phyloP scores from a whole-genome alignment of 1,140 invertebrate genomes.

The Lepidurus arcticus region DNA sequence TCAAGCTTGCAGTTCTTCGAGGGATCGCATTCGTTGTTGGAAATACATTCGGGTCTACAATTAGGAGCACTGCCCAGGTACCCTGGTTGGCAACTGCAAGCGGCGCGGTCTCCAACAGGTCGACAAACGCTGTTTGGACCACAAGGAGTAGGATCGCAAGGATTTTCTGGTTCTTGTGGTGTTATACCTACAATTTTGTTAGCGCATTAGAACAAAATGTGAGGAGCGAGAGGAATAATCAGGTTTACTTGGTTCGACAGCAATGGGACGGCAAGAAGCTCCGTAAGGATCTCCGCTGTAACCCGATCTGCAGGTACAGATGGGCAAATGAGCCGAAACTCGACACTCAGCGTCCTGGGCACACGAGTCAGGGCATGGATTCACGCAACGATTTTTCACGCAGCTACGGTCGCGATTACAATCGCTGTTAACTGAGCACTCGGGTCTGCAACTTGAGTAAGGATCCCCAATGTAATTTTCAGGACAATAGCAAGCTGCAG shows the following conservation, averaged over 20 bases:
- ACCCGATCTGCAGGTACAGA: constrained; percentile 59
- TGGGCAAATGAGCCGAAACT: constrained; percentile 69
- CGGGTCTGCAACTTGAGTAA: constrained; percentile 65
- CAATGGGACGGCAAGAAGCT: constrained; percentile 41
- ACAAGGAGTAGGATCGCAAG: constrained; percentile 60
- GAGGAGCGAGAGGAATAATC: not conserved
- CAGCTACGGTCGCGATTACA: constrained; percentile 52
- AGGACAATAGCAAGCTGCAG: constrained; percentile 65
- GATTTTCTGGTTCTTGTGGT: constrained; percentile 44
- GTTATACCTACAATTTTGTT: not conserved
- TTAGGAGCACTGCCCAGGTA: constrained; percentile 76
- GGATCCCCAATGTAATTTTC: constrained; percentile 70
- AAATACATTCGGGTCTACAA: constrained; percentile 55
- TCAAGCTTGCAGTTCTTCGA: constrained; percentile 68
- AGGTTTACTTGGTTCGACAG: constrained; percentile 29
- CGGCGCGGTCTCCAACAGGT: constrained; percentile 72
- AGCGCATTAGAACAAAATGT: not conserved
- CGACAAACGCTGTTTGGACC: constrained; percentile 66
- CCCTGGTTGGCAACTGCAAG: constrained; percentile 71
- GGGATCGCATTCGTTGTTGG: constrained; percentile 71
- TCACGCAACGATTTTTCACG: constrained; percentile 62
- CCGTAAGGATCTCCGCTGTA: constrained; percentile 54
- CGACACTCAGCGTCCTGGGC: constrained; percentile 62
- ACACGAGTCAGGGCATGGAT: constrained; percentile 64
- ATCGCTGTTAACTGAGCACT: constrained; percentile 59